Percentiles rank a stretch among this genome's conserved stretches.
phyloP scores from a whole-genome alignment of 2,113 vertebrate species.

The Crotalus horridus region DNA sequence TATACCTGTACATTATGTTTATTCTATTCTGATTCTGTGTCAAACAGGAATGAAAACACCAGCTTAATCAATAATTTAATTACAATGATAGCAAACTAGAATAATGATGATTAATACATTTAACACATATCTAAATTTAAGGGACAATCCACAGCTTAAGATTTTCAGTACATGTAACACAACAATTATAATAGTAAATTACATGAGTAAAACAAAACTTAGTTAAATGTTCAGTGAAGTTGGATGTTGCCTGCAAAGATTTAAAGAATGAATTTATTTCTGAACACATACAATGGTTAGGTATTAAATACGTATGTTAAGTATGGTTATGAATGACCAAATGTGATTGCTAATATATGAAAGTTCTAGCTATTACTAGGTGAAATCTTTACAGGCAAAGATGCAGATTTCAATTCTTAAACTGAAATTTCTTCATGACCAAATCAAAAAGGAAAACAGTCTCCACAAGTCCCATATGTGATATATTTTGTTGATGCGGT shows the following conservation, averaged over 20 bases:
- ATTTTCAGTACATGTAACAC: not conserved
- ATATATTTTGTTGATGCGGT: not conserved
- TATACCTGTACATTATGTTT: not conserved
- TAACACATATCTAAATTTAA: not conserved
- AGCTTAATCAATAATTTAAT: slow-evolving; percentile 7
- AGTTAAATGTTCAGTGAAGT: not conserved
- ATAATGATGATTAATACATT: not conserved
- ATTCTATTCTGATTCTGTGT: not conserved
- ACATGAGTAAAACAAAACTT: not conserved
- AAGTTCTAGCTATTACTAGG: not conserved
- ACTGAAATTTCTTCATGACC: not conserved
- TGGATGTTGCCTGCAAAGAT: not conserved
- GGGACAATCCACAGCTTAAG: not conserved
- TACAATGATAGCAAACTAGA: slow-evolving; percentile 10
- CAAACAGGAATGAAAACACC: not conserved
- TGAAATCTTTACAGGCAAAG: not conserved
- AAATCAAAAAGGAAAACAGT: not conserved
- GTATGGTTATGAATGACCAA: not conserved
- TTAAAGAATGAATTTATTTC: not conserved
- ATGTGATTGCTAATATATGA: not conserved
- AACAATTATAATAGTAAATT: not conserved
- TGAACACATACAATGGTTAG: not conserved
- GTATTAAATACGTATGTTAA: not conserved
- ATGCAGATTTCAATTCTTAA: not conserved
- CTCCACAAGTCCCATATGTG: not conserved